phyloP scores from a whole-genome alignment of 2,888 invertebrate species.

The Meloe dianella region DNA sequence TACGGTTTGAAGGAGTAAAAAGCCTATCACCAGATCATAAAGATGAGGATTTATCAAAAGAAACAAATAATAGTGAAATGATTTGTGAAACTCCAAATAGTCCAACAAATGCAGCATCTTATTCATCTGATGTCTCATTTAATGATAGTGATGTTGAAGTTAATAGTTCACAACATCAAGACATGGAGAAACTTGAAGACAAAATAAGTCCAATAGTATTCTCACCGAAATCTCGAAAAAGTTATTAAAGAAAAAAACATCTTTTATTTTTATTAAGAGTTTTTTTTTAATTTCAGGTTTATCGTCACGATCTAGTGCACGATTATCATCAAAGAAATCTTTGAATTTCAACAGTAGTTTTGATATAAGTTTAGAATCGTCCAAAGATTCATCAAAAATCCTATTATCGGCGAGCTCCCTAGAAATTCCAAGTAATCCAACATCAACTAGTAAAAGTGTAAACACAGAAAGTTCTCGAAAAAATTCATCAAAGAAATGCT shows the following conservation, averaged over 20 bases:
- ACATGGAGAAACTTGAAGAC: neutral
- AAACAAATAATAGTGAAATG: slow-evolving; percentile 15
- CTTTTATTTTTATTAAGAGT: slow-evolving; percentile 13
- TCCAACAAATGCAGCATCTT: slow-evolving; percentile 40
- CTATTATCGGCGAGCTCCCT: neutral
- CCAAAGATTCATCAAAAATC: slow-evolving; percentile 3
- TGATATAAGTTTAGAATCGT: neutral
- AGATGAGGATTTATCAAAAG: slow-evolving; percentile 23
- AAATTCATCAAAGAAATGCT: slow-evolving; percentile 11
- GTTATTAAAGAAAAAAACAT: slow-evolving; percentile 34
- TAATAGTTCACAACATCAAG: neutral
- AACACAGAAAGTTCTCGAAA: neutral
- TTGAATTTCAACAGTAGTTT: neutral
- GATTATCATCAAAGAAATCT: slow-evolving; percentile 35
- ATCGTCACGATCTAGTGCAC: slow-evolving; percentile 45
- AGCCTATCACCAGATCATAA: slow-evolving; percentile 33
- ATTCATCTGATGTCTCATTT: slow-evolving; percentile 43
- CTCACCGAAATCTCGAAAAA: slow-evolving; percentile 47
- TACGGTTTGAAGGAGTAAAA: slow-evolving; percentile 35
- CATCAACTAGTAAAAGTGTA: neutral
- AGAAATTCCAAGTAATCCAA: neutral
- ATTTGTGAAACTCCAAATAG: slow-evolving; percentile 27
- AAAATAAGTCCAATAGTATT: slow-evolving; percentile 13
- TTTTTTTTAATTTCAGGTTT: slow-evolving; percentile 34
- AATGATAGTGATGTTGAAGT: neutral